A percentile compares a stretch with the other conserved stretches of the same genome.
Conservation (phyloP, 2,113 vertebrate species). For the Pseudorasbora parva region DNA sequence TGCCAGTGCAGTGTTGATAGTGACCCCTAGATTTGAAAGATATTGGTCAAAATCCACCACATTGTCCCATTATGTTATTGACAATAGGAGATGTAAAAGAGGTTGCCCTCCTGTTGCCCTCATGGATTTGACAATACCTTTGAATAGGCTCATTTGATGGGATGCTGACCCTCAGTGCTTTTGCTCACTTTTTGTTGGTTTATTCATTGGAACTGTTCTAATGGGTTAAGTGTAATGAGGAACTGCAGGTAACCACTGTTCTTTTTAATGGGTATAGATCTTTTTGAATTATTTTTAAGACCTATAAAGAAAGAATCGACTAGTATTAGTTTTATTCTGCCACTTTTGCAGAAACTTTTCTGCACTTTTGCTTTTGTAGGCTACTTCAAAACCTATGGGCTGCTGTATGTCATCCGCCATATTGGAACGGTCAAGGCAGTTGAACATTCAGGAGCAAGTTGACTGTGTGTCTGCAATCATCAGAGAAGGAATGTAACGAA, state of each 20-base stretch:
- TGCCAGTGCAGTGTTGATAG: slow-evolving; percentile 60
- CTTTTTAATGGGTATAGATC: neutral
- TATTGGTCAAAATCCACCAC: slow-evolving; percentile 72
- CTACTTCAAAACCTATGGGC: too few relatives aligned
- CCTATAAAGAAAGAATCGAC: neutral
- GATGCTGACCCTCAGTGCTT: slow-evolving; percentile 1
- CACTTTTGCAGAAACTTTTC: too few relatives aligned
- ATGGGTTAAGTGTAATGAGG: slow-evolving; percentile 1
- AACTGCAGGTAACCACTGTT: slow-evolving; percentile 6
- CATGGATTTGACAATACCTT: slow-evolving; percentile 45
- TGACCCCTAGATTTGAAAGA: slow-evolving; percentile 78
- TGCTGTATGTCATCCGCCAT: too few relatives aligned
- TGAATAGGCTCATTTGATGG: slow-evolving; percentile 40
- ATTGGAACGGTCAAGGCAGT: too few relatives aligned
- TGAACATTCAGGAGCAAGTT: too few relatives aligned
- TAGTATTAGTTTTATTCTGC: too few relatives aligned
- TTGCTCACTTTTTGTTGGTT: neutral
- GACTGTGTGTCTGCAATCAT: too few relatives aligned
- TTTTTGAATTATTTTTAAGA: neutral
- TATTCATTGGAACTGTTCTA: neutral
- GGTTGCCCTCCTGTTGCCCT: slow-evolving; percentile 52
- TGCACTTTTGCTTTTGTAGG: too few relatives aligned
- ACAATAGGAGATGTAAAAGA: slow-evolving; percentile 61
- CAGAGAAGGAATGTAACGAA: too few relatives aligned
- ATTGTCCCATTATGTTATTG: slow-evolving; percentile 58